These are phyloP conservation scores for Drosophila suboccidentalis DNA, from an alignment of 2,888 invertebrate species.

Conservation along the genomic window DNA sequence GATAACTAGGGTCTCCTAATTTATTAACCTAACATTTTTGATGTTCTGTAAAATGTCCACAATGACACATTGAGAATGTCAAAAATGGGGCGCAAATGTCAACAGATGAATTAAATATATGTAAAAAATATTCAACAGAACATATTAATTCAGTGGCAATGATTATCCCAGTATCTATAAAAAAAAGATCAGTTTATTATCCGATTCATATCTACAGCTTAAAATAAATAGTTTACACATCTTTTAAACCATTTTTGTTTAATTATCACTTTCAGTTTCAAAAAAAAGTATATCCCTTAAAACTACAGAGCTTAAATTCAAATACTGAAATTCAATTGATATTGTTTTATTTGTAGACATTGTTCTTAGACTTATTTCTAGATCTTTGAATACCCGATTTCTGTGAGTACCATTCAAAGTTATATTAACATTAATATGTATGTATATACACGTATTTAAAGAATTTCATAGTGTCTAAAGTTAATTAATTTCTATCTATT, in stretches of 20 bases:
- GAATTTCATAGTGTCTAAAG: not conserved
- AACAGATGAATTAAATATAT: not conserved
- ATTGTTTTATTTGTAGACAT: too few species aligned
- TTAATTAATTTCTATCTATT: not conserved
- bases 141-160: not conserved
- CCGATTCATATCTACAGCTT: too few species aligned
- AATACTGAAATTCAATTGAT: too few species aligned
- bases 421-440: not conserved
- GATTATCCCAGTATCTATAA: not conserved
- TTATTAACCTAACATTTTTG: conserved; percentile 68
- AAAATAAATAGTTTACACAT: too few species aligned
- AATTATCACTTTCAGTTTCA: too few species aligned
- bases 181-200: too few species aligned
- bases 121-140: too few species aligned
- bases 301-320: too few species aligned
- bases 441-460: not conserved
- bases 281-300: too few species aligned
- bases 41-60: conserved; percentile 74
- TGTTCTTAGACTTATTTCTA: too few species aligned
- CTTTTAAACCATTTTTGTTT: too few species aligned
- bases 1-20: conserved; percentile 52
- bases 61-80: conserved; percentile 63
- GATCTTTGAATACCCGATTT: not conserved
- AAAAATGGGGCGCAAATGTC: not conserved
- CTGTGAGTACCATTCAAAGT: not conserved